Conservation (phyloP, 2,888 invertebrate species). For the Agelastica alni region DNA sequence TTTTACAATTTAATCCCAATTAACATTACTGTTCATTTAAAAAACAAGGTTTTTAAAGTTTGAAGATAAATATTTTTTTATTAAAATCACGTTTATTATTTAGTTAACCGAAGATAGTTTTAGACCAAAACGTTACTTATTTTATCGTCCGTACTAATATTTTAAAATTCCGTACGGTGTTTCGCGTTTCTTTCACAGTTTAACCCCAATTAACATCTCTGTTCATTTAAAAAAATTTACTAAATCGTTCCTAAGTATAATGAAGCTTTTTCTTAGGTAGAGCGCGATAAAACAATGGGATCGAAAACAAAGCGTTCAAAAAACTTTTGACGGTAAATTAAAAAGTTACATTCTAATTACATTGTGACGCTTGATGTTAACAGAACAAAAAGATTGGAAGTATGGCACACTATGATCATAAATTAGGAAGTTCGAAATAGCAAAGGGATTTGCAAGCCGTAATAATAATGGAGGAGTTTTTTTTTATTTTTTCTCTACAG, state of each 20-base stretch:
- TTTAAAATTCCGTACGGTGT: too few relatives aligned
- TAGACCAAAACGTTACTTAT: too few relatives aligned
- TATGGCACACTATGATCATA: constrained; percentile 12
- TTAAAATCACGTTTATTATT: too few relatives aligned
- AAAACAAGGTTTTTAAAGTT: too few relatives aligned
- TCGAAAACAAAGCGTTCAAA: constrained; percentile 17
- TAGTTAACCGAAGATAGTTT: too few relatives aligned
- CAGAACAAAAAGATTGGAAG: constrained; percentile 17
- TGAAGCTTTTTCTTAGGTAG: constrained; percentile 3
- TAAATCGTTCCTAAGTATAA: not conserved
- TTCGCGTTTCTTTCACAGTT: too few relatives aligned
- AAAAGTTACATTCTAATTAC: constrained; percentile 22
- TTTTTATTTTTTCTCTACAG: too few relatives aligned
- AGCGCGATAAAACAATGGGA: constrained; percentile 7
- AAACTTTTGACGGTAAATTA: constrained; percentile 20
- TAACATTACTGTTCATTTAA: too few relatives aligned
- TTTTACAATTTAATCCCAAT: too few relatives aligned
- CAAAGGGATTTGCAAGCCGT: constrained; percentile 8
- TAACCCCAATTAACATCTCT: not conserved
- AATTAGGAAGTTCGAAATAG: constrained; percentile 12
- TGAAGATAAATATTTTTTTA: too few relatives aligned
- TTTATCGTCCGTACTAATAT: too few relatives aligned
- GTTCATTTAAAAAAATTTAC: constrained; percentile 4
- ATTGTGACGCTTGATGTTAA: constrained; percentile 15
- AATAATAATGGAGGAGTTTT: constrained; percentile 1